Conservation (phyloP, 35 echinoderm and acorn worm genomes). For the Apostichopus japonicus region DNA sequence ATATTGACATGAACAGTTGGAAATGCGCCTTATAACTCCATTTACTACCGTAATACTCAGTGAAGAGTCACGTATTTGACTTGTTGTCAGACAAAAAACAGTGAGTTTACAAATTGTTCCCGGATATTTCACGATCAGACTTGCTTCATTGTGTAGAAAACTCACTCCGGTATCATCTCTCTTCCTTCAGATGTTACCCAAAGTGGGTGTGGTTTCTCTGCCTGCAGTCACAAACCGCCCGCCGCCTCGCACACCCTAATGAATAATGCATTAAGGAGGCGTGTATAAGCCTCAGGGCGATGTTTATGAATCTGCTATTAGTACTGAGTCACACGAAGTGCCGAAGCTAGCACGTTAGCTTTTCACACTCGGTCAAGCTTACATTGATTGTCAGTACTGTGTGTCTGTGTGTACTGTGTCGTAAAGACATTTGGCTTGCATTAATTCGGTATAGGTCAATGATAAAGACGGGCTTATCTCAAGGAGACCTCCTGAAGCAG, state of each 20-base stretch:
- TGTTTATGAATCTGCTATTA: constrained; percentile 20
- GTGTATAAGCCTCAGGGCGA: background rate
- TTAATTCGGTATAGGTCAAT: background rate
- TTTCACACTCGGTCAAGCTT: background rate
- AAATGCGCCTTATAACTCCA: too few species aligned
- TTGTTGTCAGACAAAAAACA: too few species aligned
- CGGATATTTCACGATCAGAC: too few species aligned
- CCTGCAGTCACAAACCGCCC: too few species aligned
- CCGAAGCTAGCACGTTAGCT: background rate
- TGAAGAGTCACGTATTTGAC: too few species aligned
- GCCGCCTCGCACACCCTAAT: background rate
- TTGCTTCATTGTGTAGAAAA: too few species aligned
- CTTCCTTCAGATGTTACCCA: too few species aligned
- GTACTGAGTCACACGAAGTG: constrained; percentile 8
- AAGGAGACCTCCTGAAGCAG: background rate
- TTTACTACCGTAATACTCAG: too few species aligned
- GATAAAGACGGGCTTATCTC: constrained; percentile 1
- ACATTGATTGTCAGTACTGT: background rate
- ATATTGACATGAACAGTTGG: too few species aligned
- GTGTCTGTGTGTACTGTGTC: constrained; percentile 8
- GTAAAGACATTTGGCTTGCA: background rate
- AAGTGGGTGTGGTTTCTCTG: too few species aligned
- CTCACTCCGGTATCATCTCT: too few species aligned
- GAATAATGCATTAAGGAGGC: constrained; percentile 28
- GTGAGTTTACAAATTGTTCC: too few species aligned